Evolutionary conservation across 2,113 vertebrate genomes (phyloP).

Genomic region (Sisor rabdophorus): DNA sequence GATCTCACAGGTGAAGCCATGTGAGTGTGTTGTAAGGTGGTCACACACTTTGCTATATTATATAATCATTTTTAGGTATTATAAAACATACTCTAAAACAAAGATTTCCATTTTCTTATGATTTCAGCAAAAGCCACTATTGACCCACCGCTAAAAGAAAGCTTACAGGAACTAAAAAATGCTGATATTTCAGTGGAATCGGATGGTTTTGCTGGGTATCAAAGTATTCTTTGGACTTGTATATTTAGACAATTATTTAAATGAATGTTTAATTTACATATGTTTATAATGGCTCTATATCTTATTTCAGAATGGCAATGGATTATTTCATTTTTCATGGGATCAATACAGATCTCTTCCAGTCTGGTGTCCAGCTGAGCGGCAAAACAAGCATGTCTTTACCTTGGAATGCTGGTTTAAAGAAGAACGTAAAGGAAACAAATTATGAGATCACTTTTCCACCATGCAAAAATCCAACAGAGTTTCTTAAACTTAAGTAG

Average conservation of each 20-base stretch:
- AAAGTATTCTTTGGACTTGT: not conserved
- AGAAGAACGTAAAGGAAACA: constrained; percentile 54
- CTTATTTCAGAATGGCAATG: constrained; percentile 57
- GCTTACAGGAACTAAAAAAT: constrained; percentile 56
- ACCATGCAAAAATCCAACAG: constrained; percentile 53
- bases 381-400: constrained; percentile 50
- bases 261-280: not conserved
- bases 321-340: constrained; percentile 67
- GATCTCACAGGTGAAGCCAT: too few relatives aligned
- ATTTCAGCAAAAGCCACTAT: constrained; percentile 60
- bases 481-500: constrained; percentile 61
- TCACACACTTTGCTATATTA: too few relatives aligned
- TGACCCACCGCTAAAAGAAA: constrained; percentile 56
- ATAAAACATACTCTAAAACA: not conserved
- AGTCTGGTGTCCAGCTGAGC: constrained; percentile 63
- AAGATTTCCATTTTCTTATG: not conserved
- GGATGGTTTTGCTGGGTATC: constrained; percentile 68
- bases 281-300: not conserved
- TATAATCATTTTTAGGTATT: too few relatives aligned
- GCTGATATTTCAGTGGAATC: constrained; percentile 63
- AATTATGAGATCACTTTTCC: constrained; percentile 60
- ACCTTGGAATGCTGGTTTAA: constrained; percentile 63
- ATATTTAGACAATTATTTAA: not conserved
- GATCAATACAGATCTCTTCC: constrained; percentile 70
- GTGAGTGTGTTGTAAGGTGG: too few relatives aligned